Evolutionary conservation across 1,140 invertebrate species (phyloP).

Genomic region (Latrodectus geometricus): DNA sequence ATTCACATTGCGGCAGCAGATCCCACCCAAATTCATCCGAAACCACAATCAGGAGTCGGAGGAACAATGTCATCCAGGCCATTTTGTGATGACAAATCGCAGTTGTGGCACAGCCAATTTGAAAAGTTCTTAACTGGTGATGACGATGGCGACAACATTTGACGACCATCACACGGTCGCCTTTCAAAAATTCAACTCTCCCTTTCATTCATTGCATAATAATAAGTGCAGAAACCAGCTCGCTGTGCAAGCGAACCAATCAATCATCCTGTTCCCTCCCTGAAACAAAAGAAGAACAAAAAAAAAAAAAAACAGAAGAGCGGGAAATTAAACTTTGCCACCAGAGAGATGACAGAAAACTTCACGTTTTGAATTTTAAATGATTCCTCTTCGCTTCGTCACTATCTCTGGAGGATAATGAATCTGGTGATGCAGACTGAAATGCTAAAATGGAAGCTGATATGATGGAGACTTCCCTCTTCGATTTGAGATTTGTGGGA

Average conservation of each 20-base stretch:
- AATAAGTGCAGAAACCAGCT: neutral
- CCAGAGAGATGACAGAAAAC: neutral
- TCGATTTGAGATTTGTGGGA: too few species aligned
- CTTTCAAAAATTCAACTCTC: neutral
- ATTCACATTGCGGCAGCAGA: too few species aligned
- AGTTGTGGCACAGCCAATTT: neutral
- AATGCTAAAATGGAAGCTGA: neutral
- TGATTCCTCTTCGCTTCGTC: constrained; percentile 12
- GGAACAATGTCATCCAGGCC: neutral
- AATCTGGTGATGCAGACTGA: neutral
- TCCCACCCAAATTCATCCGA: neutral
- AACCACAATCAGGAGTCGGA: neutral
- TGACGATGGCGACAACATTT: neutral
- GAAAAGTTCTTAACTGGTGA: neutral
- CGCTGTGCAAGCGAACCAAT: neutral
- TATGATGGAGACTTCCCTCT: neutral
- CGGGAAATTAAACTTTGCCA: neutral
- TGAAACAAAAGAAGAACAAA: neutral
- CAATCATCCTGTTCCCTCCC: neutral
- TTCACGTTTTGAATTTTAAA: constrained; percentile 3
- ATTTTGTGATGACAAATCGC: neutral
- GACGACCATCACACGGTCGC: neutral
- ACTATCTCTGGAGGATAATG: neutral
- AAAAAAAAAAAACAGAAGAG: neutral
- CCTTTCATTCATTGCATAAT: neutral